Base-by-base conservation (phyloP, 2,888 invertebrate species). In the Pocota personata region DNA sequence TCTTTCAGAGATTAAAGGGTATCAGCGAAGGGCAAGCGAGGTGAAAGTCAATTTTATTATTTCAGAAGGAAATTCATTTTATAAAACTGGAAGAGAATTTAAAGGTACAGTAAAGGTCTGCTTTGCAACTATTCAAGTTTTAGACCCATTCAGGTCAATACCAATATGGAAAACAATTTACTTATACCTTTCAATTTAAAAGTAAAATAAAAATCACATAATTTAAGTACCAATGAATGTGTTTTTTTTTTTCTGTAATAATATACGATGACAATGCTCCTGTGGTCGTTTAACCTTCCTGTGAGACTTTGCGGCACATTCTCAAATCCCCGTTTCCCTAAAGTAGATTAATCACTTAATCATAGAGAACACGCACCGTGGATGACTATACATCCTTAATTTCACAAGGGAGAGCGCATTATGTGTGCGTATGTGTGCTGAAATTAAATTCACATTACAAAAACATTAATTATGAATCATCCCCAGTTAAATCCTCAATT, bases 381-480 rank as follows among this genome's bases (percentile, higher is more conserved):
- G 21, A 30, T 16, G 69, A n/a, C 43, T 71, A 71, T 30, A 21
- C 40, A 43, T 71, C 43, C 57, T 46, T 71, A 46, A 69, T 69
- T 69, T 57, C 43, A 16, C 43, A 30, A 21, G 69, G 43, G 69
- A 67, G 27, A 14, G 19, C 37, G 10, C 14, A 10, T 6, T 35
- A n/a, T n/a, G 27, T 37, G 48, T 27, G 24, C 37, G 32, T 48
- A 40, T 43, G 67, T 57, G 27, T 55, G 37, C 27, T 37, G 48
- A 48, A 76, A 76, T 76, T 76, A 67, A 76, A 67, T 76, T 67
- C 76, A 30, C 66, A 67, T 76, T 50, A 76, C 76, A 76, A 66
- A 67, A 67, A 67, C 76, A 75, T 67, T 76, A 76, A 76, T 76
- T 76, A 76, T 67, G 76, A 76, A 67, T 57, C 76, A 67, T 48